phyloP scores from a whole-genome alignment of 1,140 invertebrate species.

The Papilio machaon region DNA sequence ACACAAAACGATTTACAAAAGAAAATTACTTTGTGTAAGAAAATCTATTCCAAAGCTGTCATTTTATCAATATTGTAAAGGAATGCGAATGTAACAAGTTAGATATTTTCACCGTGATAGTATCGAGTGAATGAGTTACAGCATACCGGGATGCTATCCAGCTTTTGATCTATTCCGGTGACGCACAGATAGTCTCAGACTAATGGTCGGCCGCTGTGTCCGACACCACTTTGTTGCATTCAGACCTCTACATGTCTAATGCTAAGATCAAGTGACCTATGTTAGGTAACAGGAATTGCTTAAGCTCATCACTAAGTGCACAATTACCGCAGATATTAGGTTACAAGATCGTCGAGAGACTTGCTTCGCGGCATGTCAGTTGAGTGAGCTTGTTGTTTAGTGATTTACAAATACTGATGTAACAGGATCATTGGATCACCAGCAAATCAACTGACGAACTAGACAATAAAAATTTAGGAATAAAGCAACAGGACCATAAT shows the following conservation, averaged over 20 bases:
- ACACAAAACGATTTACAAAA: constrained; percentile 18
- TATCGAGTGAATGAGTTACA: constrained; percentile 45
- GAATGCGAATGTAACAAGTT: constrained; percentile 28
- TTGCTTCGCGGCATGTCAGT: background rate
- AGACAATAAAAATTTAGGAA: background rate
- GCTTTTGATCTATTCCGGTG: constrained; percentile 52
- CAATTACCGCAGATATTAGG: constrained; percentile 5
- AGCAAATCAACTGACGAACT: background rate
- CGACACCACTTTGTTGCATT: constrained; percentile 60
- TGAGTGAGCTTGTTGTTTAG: background rate
- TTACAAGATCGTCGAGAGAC: background rate
- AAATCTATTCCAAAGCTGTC: constrained; percentile 19
- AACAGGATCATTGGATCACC: background rate
- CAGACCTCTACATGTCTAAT: constrained; percentile 51
- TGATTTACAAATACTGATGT: background rate
- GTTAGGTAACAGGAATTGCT: constrained; percentile 12
- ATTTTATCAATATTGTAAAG: constrained; percentile 7
- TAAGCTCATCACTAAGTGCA: background rate
- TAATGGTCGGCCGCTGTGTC: constrained; percentile 60
- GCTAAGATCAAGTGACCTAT: constrained; percentile 18
- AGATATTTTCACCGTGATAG: constrained; percentile 41
- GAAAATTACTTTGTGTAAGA: constrained; percentile 10
- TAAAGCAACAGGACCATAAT: background rate
- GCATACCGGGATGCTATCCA: constrained; percentile 44
- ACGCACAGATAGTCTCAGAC: constrained; percentile 64